A percentile compares a stretch with the other conserved stretches of the same genome.
Conservation (phyloP, 2,888 invertebrate species). For the Sphaeridia pumilis region DNA sequence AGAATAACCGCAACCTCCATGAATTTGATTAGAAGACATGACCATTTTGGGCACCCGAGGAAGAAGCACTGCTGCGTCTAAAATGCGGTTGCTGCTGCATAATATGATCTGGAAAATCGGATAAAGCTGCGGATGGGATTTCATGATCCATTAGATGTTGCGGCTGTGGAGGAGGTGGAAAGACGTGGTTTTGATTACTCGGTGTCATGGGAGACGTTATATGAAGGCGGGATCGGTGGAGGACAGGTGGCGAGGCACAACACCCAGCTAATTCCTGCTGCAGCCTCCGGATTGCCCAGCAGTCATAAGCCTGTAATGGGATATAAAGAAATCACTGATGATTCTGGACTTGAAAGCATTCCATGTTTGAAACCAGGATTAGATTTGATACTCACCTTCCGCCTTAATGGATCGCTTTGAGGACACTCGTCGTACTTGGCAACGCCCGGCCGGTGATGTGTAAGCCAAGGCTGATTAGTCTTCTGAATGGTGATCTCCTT, state of each 20-base stretch:
- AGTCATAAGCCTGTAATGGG: constrained; percentile 32
- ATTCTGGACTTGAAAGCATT: not conserved
- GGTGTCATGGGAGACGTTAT: constrained; percentile 23
- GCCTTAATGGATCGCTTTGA: constrained; percentile 35
- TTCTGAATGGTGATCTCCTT: constrained; percentile 30
- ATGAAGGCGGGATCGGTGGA: constrained; percentile 31
- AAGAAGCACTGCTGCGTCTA: no score
- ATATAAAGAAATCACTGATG: not conserved
- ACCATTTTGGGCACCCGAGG: no score
- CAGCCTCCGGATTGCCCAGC: constrained; percentile 35
- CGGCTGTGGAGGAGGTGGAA: not conserved
- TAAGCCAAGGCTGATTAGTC: constrained; percentile 10
- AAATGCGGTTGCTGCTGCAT: no score
- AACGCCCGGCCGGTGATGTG: constrained; percentile 7
- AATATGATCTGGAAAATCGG: no score
- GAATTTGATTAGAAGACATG: no score
- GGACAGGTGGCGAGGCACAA: constrained; percentile 35
- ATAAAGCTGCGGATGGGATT: no score
- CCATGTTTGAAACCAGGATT: not conserved
- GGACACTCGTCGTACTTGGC: constrained; percentile 32
- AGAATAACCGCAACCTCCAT: no score
- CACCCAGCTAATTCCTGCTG: constrained; percentile 35
- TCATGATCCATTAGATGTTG: no score
- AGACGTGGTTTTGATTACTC: constrained; percentile 20
- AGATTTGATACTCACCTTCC: constrained; percentile 35